Evolutionary conservation across 2,888 invertebrate species (phyloP).

Genomic region (Spodoptera picta): DNA sequence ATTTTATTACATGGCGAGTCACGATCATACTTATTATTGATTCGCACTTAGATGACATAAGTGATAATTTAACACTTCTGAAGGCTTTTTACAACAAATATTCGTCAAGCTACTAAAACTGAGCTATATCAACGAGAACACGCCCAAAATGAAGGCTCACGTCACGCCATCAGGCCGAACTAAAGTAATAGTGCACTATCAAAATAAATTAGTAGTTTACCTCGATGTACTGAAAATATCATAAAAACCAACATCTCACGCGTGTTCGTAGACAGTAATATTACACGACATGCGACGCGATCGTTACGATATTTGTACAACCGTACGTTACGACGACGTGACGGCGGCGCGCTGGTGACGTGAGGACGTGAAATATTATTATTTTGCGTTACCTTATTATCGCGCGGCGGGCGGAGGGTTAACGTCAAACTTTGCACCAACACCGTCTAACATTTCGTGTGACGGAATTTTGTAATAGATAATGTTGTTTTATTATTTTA

Average conservation of each 20-base stretch:
- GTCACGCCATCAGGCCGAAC: neutral
- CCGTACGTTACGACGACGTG: constrained; percentile 44
- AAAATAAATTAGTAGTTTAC: constrained; percentile 33
- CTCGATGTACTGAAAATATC: constrained; percentile 24
- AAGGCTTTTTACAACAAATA: too few relatives aligned
- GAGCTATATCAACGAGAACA: constrained; percentile 2
- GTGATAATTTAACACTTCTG: too few relatives aligned
- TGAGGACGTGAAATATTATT: constrained; percentile 33
- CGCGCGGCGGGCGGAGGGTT: constrained; percentile 23
- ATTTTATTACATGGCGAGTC: too few relatives aligned
- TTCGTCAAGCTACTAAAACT: neutral
- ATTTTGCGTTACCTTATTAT: constrained; percentile 42
- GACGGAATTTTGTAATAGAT: constrained; percentile 20
- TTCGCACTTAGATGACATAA: too few relatives aligned
- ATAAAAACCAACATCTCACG: constrained; percentile 35
- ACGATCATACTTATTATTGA: too few relatives aligned
- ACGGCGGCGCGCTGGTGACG: constrained; percentile 15
- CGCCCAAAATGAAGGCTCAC: constrained; percentile 3
- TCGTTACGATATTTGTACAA: constrained; percentile 50
- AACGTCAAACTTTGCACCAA: constrained; percentile 15
- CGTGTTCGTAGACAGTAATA: constrained; percentile 36
- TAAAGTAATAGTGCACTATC: constrained; percentile 26
- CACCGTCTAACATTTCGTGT: constrained; percentile 7
- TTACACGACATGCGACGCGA: constrained; percentile 44
- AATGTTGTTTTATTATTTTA: constrained; percentile 26